Base-by-base conservation (phyloP, 2,113 vertebrate genomes). In the Elachura formosa region DNA sequence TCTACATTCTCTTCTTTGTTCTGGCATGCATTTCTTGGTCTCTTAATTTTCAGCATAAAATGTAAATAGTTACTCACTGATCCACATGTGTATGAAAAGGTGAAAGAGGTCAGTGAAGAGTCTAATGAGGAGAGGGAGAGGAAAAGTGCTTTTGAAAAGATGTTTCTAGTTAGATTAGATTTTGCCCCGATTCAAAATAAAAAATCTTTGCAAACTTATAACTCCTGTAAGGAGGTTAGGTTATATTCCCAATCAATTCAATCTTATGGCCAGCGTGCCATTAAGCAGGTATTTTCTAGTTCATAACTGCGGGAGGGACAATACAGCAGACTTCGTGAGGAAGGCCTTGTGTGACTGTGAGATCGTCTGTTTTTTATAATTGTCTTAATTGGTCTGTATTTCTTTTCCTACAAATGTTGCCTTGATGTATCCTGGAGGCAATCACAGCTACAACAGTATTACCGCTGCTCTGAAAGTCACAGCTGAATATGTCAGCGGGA, bases 401-500 rank as follows among this genome's bases (percentile, higher is more conserved):
- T 93, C 5, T 89, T 93, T 93, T 72, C 36, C n/a, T n/a, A 55
- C 40, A 64, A 95, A 91, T 49, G 34, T 84, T 93, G 67, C 84
- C n/a, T 68, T 61, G 41, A 56, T 82, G 58, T 67, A 56, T 93
- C 49, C 17, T 40, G 54, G 74, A 93, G 96, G 74, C 90, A 93
- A 14, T 90, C 84, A 58, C 67, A 83, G 58, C 71, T 89, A 84
- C 77, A 64, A 3, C 81, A 72, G n/a, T 68, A 45, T 91, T 89
- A 63, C 36, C 59, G 69, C 61, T 89, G 66, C 73, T 87, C 69
- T 68, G 79, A 69, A 83, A 95, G 87, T 85, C 93, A 49, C 89
- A 94, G 81, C 81, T 79, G 86, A 95, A 23, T 76, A 46, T 82
- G 74, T 92, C 87, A 74, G 91, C 87, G 89, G 74, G 84, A 95